Evolutionary conservation across 2,888 invertebrate genomes (phyloP).

Genomic region (Orthosia gracilis): DNA sequence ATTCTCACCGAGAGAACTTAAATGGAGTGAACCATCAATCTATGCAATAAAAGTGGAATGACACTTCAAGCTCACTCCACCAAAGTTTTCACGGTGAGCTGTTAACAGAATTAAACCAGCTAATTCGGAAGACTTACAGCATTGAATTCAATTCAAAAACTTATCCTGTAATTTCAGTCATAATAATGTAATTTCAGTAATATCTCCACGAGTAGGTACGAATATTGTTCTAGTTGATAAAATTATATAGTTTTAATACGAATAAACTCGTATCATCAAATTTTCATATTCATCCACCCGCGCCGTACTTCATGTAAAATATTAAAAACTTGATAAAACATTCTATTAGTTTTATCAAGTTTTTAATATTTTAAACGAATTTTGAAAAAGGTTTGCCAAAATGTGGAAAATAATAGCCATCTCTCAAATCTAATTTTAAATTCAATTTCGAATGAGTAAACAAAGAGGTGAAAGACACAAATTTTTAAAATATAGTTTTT

Average conservation of each 20-base stretch:
- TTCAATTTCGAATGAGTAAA: background rate
- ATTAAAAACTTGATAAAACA: no score
- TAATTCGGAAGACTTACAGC: no score
- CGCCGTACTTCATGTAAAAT: background rate
- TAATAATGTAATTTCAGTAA: no score
- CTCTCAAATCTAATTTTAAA: background rate
- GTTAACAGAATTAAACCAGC: no score
- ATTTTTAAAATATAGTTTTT: background rate
- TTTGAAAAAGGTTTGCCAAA: background rate
- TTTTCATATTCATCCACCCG: background rate
- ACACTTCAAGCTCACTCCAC: no score
- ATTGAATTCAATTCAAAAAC: background rate
- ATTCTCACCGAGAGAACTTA: no score
- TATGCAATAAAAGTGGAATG: no score
- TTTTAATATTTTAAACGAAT: conserved; percentile 3
- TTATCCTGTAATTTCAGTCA: background rate
- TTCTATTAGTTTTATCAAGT: no score
- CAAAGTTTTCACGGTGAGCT: no score
- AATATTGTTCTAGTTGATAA: background rate
- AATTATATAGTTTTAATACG: background rate
- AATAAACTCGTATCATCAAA: conserved; percentile 8
- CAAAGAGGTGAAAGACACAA: background rate
- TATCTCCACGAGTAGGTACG: background rate
- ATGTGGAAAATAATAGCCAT: background rate
- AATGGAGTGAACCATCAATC: no score